Percentiles rank a stretch among this genome's conserved stretches.
phyloP scores from a whole-genome alignment of 2,113 vertebrate genomes.

The Chloropsis cyanopogon region DNA sequence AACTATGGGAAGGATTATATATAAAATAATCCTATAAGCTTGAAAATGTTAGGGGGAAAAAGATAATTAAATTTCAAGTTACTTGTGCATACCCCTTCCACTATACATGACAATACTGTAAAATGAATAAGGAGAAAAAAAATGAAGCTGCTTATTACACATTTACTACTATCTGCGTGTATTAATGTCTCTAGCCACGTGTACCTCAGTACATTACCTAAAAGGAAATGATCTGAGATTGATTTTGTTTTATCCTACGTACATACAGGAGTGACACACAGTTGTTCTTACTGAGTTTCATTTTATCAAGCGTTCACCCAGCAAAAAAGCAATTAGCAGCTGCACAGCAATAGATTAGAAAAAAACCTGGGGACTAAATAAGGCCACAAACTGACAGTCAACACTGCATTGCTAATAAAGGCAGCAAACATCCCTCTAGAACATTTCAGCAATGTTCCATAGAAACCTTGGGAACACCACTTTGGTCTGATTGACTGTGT shows the following conservation, averaged over 20 bases:
- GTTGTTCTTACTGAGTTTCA: not conserved
- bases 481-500: not conserved
- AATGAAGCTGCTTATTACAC: not conserved
- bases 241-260: not conserved
- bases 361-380: not conserved
- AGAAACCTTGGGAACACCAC: not conserved
- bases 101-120: not conserved
- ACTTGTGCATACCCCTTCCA: not conserved
- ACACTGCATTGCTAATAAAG: not conserved
- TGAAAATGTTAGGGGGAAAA: not conserved
- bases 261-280: not conserved
- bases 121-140: not conserved
- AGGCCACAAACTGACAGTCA: not conserved
- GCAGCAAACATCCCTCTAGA: not conserved
- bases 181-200: not conserved
- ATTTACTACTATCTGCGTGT: not conserved
- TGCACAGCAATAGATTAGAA: not conserved
- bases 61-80: not conserved
- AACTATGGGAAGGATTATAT: not conserved
- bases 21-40: not conserved
- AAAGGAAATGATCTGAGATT: not conserved
- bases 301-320: not conserved
- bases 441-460: not conserved
- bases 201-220: not conserved
- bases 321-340: not conserved